phyloP scores from a whole-genome alignment of 2,888 invertebrate species.

The Tenthredo livida region DNA sequence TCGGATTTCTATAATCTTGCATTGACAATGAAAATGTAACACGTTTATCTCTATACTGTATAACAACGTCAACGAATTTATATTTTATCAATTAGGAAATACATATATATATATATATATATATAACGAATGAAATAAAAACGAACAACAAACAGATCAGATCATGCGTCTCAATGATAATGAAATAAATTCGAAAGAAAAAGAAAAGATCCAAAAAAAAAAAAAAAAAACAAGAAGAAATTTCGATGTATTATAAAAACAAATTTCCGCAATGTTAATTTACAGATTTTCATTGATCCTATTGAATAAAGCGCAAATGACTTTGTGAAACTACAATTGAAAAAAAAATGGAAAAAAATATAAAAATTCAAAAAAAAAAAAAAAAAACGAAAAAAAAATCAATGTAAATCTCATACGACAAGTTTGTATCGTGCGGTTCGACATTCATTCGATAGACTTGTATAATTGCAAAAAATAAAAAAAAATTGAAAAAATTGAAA shows the following conservation, averaged over 20 bases:
- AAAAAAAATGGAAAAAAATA: not conserved
- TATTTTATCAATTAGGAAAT: slow-evolving; percentile 11
- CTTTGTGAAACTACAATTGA: slow-evolving; percentile 2
- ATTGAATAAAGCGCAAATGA: slow-evolving; percentile 16
- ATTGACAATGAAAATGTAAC: slow-evolving; percentile 45
- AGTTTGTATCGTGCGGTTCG: slow-evolving; percentile 30
- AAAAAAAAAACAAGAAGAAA: not conserved
- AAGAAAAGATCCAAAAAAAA: not conserved
- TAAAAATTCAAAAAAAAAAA: not conserved
- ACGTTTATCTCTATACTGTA: slow-evolving; percentile 27
- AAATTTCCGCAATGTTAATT: slow-evolving; percentile 26
- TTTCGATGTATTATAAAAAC: slow-evolving; percentile 2
- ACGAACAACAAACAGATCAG: slow-evolving; percentile 38
- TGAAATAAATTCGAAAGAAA: not conserved
- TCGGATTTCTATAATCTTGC: slow-evolving; percentile 3
- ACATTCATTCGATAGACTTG: not conserved
- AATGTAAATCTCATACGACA: slow-evolving; percentile 18
- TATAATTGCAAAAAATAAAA: not conserved
- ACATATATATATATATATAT: not conserved
- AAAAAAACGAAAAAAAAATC: slow-evolving; percentile 8
- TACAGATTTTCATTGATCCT: slow-evolving; percentile 14
- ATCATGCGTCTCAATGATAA: not conserved
- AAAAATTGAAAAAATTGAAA: no score
- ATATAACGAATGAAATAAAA: not conserved
- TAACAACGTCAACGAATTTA: slow-evolving; percentile 31